phyloP scores from a whole-genome alignment of 2,113 vertebrate species.

The Peromyscus leucopus region DNA sequence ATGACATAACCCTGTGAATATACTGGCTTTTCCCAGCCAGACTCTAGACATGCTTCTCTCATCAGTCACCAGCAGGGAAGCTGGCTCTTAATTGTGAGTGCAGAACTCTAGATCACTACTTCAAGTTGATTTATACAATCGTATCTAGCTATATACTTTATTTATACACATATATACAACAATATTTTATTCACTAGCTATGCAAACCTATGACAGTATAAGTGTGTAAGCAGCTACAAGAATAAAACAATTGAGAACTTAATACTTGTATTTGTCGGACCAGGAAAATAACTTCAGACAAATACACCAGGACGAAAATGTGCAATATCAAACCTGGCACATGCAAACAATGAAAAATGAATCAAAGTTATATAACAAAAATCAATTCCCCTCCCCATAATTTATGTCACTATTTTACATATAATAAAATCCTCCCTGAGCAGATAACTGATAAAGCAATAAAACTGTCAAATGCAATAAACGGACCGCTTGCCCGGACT shows the following conservation, averaged over 20 bases:
- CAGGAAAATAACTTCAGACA: slow-evolving; percentile 71
- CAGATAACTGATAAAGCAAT: slow-evolving; percentile 88
- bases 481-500: slow-evolving; percentile 81
- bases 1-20: not conserved
- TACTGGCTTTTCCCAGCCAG: not conserved
- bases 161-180: not conserved
- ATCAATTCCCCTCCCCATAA: slow-evolving; percentile 81
- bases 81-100: not conserved
- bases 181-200: not conserved
- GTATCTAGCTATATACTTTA: slow-evolving; percentile 1
- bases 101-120: not conserved
- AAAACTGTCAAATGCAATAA: slow-evolving; percentile 86
- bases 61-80: not conserved
- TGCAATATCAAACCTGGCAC: slow-evolving; percentile 67
- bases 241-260: slow-evolving; percentile 47
- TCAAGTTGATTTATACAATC: not conserved
- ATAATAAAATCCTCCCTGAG: slow-evolving; percentile 87
- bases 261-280: slow-evolving; percentile 59
- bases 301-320: slow-evolving; percentile 74
- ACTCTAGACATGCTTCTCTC: not conserved
- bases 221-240: not conserved
- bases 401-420: slow-evolving; percentile 88
- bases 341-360: slow-evolving; percentile 83
- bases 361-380: slow-evolving; percentile 73
- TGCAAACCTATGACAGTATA: not conserved